Conservation (phyloP, 2,113 vertebrate genomes). For the Bostrychus sinensis region DNA sequence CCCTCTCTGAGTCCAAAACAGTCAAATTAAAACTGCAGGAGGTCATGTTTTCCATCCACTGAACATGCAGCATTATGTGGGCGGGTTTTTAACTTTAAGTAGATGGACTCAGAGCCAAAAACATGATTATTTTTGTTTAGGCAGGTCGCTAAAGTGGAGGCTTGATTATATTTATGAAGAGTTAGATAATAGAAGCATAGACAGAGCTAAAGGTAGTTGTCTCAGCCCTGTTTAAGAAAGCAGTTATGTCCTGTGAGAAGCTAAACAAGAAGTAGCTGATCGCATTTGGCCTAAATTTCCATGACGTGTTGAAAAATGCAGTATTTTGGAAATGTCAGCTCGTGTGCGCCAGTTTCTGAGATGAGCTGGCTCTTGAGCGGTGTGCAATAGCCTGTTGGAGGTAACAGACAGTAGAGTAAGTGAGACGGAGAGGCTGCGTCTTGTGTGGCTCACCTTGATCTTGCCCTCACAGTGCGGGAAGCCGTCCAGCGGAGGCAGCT, state of each 20-base stretch:
- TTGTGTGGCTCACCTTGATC: conserved; percentile 85
- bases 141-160: neutral
- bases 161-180: too few species aligned
- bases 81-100: neutral
- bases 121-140: neutral
- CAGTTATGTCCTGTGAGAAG: neutral
- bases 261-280: neutral
- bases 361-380: neutral
- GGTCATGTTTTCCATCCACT: neutral
- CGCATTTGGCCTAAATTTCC: too few species aligned
- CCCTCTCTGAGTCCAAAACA: neutral
- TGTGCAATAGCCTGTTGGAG: neutral
- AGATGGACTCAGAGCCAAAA: neutral
- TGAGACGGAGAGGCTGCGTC: neutral
- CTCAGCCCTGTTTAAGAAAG: too few species aligned
- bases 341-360: neutral
- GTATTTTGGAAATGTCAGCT: neutral
- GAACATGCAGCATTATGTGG: neutral
- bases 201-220: neutral
- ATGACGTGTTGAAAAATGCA: neutral
- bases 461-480: conserved; percentile 98
- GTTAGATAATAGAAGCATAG: neutral
- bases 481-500: conserved; percentile 95
- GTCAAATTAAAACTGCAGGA: conserved; percentile 11
- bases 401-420: neutral